phyloP scores from a whole-genome alignment of 2,888 invertebrate species.

The Sesamia inferens region DNA sequence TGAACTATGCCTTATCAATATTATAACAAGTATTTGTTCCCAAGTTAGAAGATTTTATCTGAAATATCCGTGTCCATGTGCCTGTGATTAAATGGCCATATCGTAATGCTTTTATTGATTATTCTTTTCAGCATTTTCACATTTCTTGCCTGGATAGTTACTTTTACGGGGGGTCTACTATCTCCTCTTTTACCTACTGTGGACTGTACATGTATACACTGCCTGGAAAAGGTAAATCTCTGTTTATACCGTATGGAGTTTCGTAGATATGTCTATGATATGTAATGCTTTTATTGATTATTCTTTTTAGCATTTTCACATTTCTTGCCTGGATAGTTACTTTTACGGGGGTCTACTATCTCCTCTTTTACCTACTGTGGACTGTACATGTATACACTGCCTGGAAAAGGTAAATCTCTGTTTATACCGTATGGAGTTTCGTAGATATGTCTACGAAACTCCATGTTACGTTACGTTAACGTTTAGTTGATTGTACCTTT shows the following conservation, averaged over 20 bases:
- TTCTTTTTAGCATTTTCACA: background rate
- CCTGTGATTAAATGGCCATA: background rate
- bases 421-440: too few species aligned
- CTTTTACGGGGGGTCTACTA: background rate
- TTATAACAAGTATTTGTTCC: slow-evolving; percentile 42
- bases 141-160: background rate
- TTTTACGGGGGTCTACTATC: background rate
- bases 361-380: background rate
- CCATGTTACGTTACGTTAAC: background rate
- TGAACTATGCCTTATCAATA: slow-evolving; percentile 51
- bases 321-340: background rate
- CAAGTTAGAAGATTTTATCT: slow-evolving; percentile 21
- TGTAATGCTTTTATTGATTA: background rate
- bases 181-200: background rate
- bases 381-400: too few species aligned
- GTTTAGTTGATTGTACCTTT: too few species aligned
- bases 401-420: background rate
- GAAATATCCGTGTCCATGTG: slow-evolving; percentile 22
- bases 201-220: too few species aligned
- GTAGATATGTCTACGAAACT: too few species aligned
- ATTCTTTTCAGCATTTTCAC: background rate
- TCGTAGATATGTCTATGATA: too few species aligned
- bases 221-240: background rate
- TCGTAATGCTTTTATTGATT: background rate
- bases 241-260: too few species aligned